Percentiles rank a stretch among this genome's conserved stretches.
phyloP scores from a whole-genome alignment of 2,797 vertebrate genomes.

The Telmatherina bonti region DNA sequence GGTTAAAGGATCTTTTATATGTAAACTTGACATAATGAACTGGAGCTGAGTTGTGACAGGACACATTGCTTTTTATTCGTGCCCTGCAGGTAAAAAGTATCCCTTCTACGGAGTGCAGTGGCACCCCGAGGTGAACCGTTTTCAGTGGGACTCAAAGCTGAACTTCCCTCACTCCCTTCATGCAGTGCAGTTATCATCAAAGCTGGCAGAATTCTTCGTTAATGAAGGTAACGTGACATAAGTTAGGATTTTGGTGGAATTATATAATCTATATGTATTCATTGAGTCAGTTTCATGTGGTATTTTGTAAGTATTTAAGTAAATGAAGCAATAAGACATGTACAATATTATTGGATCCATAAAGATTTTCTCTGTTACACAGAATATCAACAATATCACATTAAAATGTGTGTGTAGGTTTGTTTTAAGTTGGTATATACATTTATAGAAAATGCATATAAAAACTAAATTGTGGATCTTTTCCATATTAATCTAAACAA shows the following conservation, averaged over 20 bases:
- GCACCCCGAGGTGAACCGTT: constrained; percentile 88
- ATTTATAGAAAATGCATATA: too few relatives aligned
- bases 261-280: too few relatives aligned
- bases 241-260: background rate
- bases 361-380: too few relatives aligned
- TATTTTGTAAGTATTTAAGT: too few relatives aligned
- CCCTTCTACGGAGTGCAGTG: constrained; percentile 89
- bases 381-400: too few relatives aligned
- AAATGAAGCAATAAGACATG: too few relatives aligned
- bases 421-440: too few relatives aligned
- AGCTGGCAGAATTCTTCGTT: constrained; percentile 82
- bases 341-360: too few relatives aligned
- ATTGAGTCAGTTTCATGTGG: too few relatives aligned
- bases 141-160: constrained; percentile 76
- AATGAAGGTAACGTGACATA: constrained; percentile 80
- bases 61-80: background rate
- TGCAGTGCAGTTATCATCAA: constrained; percentile 78
- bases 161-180: constrained; percentile 82
- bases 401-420: too few relatives aligned
- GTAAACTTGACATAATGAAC: background rate
- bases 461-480: too few relatives aligned
- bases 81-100: constrained; percentile 72
- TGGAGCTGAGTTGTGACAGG: background rate
- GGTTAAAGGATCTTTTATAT: constrained; percentile 62
- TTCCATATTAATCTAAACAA: background rate